A percentile compares a stretch with the other conserved stretches of the same genome.
Conservation (phyloP, 30 jellyfish, hydroid and myxozoan genomes). For the Haliclystus octoradiatus region DNA sequence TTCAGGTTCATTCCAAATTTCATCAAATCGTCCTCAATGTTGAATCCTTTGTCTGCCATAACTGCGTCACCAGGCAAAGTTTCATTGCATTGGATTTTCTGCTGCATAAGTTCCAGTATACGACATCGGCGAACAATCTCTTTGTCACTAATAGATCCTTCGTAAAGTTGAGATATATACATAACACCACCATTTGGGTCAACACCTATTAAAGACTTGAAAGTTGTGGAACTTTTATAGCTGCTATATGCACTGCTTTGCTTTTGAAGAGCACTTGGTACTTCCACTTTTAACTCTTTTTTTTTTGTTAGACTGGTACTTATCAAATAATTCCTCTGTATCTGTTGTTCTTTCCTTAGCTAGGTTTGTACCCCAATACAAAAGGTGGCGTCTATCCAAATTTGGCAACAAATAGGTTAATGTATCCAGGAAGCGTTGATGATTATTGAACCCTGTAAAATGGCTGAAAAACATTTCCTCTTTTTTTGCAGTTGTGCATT, state of each 20-base stretch:
- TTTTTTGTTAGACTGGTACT: no score
- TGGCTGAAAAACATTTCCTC: no score
- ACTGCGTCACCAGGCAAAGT: not conserved
- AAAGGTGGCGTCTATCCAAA: no score
- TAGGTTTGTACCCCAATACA: no score
- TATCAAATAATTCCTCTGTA: no score
- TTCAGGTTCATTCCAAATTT: not conserved
- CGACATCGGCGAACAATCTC: not conserved
- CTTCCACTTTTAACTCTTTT: not conserved
- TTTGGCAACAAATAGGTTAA: no score
- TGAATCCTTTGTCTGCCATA: not conserved
- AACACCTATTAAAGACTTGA: not conserved
- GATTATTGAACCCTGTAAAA: no score
- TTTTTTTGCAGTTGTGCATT: no score
- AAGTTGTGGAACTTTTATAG: not conserved
- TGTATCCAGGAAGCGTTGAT: no score
- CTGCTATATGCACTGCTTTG: not conserved
- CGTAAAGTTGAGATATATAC: not conserved
- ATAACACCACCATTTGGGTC: not conserved
- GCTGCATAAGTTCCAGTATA: not conserved
- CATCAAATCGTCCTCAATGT: not conserved
- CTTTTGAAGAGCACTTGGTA: not conserved
- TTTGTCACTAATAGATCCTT: not conserved
- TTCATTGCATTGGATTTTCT: no score
- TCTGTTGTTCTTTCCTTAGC: no score